These are phyloP conservation scores for Lindbergichthys nudifrons DNA, from an alignment of 2,797 vertebrate species.

Conservation along the genomic window DNA sequence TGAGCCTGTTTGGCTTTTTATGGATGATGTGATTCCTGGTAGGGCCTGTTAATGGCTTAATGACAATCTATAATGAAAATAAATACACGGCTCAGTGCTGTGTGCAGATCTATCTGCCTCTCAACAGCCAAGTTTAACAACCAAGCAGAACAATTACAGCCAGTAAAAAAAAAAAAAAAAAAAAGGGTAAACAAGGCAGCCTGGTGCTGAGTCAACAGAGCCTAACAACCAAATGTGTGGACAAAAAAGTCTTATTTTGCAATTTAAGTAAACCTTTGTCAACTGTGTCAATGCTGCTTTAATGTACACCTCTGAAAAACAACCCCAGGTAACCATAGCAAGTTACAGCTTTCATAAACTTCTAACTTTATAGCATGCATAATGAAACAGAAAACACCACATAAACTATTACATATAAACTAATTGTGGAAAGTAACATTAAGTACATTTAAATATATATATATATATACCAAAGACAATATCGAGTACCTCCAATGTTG, in stretches of 20 bases:
- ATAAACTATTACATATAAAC: neutral
- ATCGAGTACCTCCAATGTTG: neutral
- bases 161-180: neutral
- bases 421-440: neutral
- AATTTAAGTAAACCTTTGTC: no score
- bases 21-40: constrained; percentile 16
- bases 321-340: neutral
- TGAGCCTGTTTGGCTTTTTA: neutral
- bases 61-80: neutral
- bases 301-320: neutral
- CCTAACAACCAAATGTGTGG: neutral
- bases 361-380: no score
- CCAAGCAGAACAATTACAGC: neutral
- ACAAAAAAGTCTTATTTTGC: no score
- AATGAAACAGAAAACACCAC: neutral
- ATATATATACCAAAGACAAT: no score
- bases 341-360: no score
- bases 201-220: neutral
- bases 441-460: no score
- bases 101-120: neutral
- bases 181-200: constrained; percentile 25
- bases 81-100: neutral
- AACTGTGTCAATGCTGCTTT: no score
- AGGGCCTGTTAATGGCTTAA: constrained; percentile 31
- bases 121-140: neutral